Evolutionary conservation across 2,888 invertebrate genomes (phyloP).

Genomic region (Synergus japonicus): DNA sequence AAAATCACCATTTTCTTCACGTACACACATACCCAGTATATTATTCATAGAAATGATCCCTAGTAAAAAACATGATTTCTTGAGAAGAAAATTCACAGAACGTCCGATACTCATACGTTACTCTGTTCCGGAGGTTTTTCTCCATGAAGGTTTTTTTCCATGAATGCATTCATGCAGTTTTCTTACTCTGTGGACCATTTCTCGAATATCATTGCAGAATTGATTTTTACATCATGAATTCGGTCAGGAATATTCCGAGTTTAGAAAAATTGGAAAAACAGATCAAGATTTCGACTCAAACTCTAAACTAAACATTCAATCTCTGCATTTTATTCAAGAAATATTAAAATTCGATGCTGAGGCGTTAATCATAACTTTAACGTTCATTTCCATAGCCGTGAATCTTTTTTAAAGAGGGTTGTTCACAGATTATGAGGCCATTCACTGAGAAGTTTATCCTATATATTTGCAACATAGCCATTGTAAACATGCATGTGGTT

Average conservation of each 20-base stretch:
- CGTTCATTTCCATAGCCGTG: too few relatives aligned
- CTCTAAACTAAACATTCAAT: too few relatives aligned
- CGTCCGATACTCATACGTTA: neutral
- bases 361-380: too few relatives aligned
- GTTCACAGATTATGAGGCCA: too few relatives aligned
- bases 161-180: slow-evolving; percentile 1
- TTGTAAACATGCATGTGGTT: too few relatives aligned
- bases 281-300: neutral
- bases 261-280: neutral
- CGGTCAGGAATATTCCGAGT: too few relatives aligned
- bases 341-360: too few relatives aligned
- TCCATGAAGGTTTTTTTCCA: neutral
- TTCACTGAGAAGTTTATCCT: too few relatives aligned
- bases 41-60: slow-evolving; percentile 3
- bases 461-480: too few relatives aligned
- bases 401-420: too few relatives aligned
- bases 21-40: neutral
- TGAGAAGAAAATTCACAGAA: neutral
- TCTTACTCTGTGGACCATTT: neutral
- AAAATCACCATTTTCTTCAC: neutral
- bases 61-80: slow-evolving; percentile 4
- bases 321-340: too few relatives aligned
- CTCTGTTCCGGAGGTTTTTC: neutral
- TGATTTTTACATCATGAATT: neutral
- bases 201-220: neutral